Base-by-base conservation (phyloP, 2,888 invertebrate genomes). In the Chymomyza amoena region DNA sequence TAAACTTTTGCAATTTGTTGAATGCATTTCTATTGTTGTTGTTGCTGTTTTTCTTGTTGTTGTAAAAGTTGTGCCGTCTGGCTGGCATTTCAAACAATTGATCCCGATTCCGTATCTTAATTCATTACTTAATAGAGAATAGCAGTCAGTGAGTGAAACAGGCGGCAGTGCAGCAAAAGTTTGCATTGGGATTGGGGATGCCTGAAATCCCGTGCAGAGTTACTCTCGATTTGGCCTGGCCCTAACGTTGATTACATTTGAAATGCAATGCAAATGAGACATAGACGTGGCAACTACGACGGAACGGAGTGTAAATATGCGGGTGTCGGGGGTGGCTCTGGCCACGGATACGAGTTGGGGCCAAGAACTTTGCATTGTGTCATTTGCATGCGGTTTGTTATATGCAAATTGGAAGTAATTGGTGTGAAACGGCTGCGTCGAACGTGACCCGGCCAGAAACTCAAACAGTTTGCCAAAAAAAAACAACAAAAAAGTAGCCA, bases 321-420 rank as follows among this genome's bases (percentile, higher is more conserved):
- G 25, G 57, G 57, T 6, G 57, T 20, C 6, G 10, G 13, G 1
- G 3, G 6, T 13, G n/a, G n/a, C n/a, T n/a, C n/a, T n/a, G n/a
- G 39, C 10, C 13, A 39, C 18, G 13, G 1, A 25, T 20, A 15
- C 57, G 20, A 57, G 57, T 57, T 54, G 39, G 64, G 59, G 39
- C 28, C 65, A 65, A 66, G 65, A 76, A 76, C 76, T 87, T 69
- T 68, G 73, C 74, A 84, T 84, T 78, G 78, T 69, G 88, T 76
- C 86, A 86, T 87, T 89, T 86, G 88, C 84, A 87, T 89, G 88
- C 81, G 89, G 79, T 70, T 81, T 83, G 78, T 78, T 78, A 72
- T 73, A 84, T 89, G 88, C 81, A 84, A 89, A 84, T 84, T 70
- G 75, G 81, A 83, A 83, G 84, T 84, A 84, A 84, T 84, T 84